Evolutionary conservation across 2,888 invertebrate genomes (phyloP), one percentile per base, ranked within the genome.

Genomic region (Hipparchia semele): DNA sequence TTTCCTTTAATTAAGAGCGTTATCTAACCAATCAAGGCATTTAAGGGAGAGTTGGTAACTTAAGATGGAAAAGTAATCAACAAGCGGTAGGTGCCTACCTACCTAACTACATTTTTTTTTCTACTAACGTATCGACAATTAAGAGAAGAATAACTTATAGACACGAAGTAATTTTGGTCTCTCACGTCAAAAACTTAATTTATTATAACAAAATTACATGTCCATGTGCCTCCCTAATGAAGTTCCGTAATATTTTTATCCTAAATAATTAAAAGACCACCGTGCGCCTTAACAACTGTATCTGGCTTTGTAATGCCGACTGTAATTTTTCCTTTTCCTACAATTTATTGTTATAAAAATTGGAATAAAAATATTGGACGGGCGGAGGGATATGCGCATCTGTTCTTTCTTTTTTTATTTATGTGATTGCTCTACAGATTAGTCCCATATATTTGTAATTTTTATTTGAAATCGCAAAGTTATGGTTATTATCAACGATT

Each of bases 331-430:
- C 83, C 81, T 82, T 81, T 84, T 86, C 84, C 83, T 83, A 86
- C 81, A 89, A 90, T 89, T 90, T 90, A 90, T 90, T 89, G 84
- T 86, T 89, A 87, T 88, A 88, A 90, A 89, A 89, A 86, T 87
- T 84, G 85, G 85, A 86, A 87, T 86, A 84, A 87, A 87, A 83
- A 83, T 86, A 82, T 84, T 82, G 82, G 84, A 78, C 80, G 79
- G 79, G 80, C 81, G 79, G 76, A 83, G 86, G 88, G 83, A 83
- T 82, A 82, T 80, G 80, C 85, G 79, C 90, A 90, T 91, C 90
- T 90, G 91, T 89, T 90, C 87, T 86, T 86, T 83, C 81, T 81
- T 79, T 89, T 81, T 79, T 89, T 90, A 91, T 92, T 92, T 92
- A 92, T 92, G 91, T 88, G 88, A 91, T 88, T 89, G 87, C 83